Conservation (phyloP, 2,888 invertebrate genomes). For the Pollenia angustigena region DNA sequence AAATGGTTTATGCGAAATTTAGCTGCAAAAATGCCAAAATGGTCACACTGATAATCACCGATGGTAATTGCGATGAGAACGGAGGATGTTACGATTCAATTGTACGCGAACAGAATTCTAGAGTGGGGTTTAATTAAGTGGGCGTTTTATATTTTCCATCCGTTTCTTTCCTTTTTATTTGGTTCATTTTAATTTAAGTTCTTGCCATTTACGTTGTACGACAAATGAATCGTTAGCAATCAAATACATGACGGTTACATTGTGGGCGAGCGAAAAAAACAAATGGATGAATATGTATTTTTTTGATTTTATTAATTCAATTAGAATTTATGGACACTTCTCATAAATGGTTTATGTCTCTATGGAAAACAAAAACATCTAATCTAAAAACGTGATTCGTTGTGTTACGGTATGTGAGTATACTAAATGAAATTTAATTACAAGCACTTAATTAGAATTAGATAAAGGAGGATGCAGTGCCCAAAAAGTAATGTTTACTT, state of each 20-base stretch:
- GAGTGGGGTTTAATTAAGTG: slow-evolving; percentile 76
- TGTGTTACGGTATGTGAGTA: slow-evolving; percentile 24
- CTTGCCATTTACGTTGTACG: slow-evolving; percentile 1
- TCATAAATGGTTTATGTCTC: slow-evolving; percentile 33
- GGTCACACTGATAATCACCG: no score
- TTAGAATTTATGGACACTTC: slow-evolving; percentile 79
- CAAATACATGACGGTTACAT: slow-evolving; percentile 13
- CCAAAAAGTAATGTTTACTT: background rate
- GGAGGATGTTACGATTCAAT: slow-evolving; percentile 22
- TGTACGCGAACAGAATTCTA: slow-evolving; percentile 24
- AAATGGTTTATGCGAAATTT: no score
- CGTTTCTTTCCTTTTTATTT: slow-evolving; percentile 15
- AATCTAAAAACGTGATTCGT: background rate
- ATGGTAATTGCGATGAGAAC: background rate
- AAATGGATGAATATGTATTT: slow-evolving; percentile 28
- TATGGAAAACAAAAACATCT: background rate
- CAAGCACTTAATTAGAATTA: slow-evolving; percentile 9
- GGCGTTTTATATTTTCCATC: slow-evolving; percentile 75
- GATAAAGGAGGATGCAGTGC: background rate
- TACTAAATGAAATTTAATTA: slow-evolving; percentile 39
- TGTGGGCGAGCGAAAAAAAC: background rate
- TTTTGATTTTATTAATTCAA: slow-evolving; percentile 82
- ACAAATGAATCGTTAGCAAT: slow-evolving; percentile 21
- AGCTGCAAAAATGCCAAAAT: no score
- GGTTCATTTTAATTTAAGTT: slow-evolving; percentile 23